Percentiles rank a stretch among this genome's conserved stretches.
These are phyloP conservation scores for Craseonycteris thonglongyai DNA, from an alignment of 2,113 vertebrate genomes.

Conservation along the genomic window DNA sequence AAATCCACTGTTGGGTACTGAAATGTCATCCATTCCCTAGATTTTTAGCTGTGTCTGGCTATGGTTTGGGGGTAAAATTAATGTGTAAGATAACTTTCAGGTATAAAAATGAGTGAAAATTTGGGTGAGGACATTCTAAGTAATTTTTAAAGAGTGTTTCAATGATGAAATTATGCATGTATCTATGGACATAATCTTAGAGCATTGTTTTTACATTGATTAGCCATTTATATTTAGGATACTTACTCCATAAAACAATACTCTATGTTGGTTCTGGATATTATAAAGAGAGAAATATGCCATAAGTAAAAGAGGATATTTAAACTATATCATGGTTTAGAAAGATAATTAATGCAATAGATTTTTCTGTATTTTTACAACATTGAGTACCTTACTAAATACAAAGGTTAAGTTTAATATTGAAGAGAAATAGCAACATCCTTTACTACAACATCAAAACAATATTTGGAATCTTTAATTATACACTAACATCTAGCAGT, in stretches of 20 bases:
- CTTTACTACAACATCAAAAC: not conserved
- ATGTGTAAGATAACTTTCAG: not conserved
- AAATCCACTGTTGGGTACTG: slow-evolving; percentile 17
- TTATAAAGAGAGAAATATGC: not conserved
- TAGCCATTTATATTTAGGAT: not conserved
- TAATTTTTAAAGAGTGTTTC: slow-evolving; percentile 9
- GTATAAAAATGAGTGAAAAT: not conserved
- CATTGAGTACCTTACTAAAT: not conserved
- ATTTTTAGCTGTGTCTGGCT: slow-evolving; percentile 21
- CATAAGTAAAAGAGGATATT: not conserved
- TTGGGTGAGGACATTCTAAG: not conserved
- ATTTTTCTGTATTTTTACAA: not conserved
- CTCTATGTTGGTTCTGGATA: not conserved
- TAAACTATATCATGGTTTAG: not conserved
- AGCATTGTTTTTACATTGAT: not conserved
- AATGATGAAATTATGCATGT: not conserved
- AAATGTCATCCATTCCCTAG: slow-evolving; percentile 26
- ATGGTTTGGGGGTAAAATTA: not conserved
- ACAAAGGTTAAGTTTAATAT: not conserved
- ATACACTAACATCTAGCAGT: not conserved
- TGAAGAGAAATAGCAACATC: not conserved
- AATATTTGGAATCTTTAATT: not conserved
- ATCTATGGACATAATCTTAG: not conserved
- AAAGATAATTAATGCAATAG: not conserved
- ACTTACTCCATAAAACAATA: not conserved